Evolutionary conservation across 2,888 invertebrate genomes (phyloP).

Genomic region (Trissolcus japonicus): DNA sequence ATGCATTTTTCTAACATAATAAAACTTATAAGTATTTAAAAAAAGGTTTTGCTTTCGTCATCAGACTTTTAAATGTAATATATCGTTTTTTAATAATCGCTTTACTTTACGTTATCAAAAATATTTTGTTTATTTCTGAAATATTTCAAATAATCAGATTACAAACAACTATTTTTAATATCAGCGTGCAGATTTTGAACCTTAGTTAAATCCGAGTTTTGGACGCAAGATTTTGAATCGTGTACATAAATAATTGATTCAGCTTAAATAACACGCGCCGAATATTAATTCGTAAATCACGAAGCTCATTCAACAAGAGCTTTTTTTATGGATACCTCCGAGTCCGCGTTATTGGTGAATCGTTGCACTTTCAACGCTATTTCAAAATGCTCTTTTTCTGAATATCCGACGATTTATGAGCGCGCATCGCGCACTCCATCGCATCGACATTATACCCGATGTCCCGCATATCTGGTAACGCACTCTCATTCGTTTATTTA

Average conservation of each 20-base stretch:
- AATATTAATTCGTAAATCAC: conserved; percentile 57
- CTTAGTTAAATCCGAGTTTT: conserved; percentile 42
- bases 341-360: conserved; percentile 50
- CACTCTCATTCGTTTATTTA: conserved; percentile 74
- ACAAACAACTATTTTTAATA: too few species aligned
- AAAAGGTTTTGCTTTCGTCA: too few species aligned
- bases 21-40: too few species aligned
- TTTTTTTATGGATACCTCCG: conserved; percentile 52
- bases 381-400: conserved; percentile 58
- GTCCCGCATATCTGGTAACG: conserved; percentile 67
- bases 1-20: too few species aligned
- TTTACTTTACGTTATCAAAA: too few species aligned
- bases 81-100: too few species aligned
- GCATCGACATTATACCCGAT: conserved; percentile 62
- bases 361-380: conserved; percentile 56
- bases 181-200: conserved; percentile 28
- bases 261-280: conserved; percentile 46
- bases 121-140: too few species aligned
- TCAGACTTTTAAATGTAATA: too few species aligned
- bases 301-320: conserved; percentile 38
- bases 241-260: conserved; percentile 48
- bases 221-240: conserved; percentile 40
- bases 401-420: conserved; percentile 58
- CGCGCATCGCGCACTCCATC: conserved; percentile 57
- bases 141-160: too few species aligned